Conservation (phyloP, 1,140 invertebrate species). For the Eriosoma lanigerum region DNA sequence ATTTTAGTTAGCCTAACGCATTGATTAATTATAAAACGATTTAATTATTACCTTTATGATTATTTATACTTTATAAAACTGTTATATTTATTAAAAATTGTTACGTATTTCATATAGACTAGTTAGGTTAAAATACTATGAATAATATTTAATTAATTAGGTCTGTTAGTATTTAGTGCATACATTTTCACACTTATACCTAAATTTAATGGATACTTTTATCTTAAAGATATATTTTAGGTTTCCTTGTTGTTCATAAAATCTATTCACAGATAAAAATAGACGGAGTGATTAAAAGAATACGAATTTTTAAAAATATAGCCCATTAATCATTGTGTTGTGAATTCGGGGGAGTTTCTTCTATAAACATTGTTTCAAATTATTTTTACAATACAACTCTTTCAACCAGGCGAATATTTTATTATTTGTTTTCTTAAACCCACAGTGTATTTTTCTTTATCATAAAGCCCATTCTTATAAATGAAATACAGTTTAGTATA, state of each 20-base stretch:
- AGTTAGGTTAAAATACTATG: too few species aligned
- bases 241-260: not conserved
- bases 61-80: too few species aligned
- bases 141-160: too few species aligned
- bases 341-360: not conserved
- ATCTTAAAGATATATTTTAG: not conserved
- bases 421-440: not conserved
- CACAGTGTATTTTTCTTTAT: not conserved
- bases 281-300: not conserved
- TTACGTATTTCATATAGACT: too few species aligned
- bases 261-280: not conserved
- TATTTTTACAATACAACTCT: not conserved
- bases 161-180: too few species aligned
- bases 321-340: constrained; percentile 14
- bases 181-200: too few species aligned
- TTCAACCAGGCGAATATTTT: not conserved
- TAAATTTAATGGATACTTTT: not conserved
- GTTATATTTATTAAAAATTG: too few species aligned
- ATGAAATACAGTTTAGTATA: not conserved
- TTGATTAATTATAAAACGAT: too few species aligned
- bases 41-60: too few species aligned
- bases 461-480: too few species aligned
- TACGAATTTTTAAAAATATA: constrained; percentile 5
- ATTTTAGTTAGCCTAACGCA: too few species aligned
- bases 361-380: not conserved